Evolutionary conservation across 2,113 vertebrate species (phyloP).

Genomic region (Spilogale gracilis): DNA sequence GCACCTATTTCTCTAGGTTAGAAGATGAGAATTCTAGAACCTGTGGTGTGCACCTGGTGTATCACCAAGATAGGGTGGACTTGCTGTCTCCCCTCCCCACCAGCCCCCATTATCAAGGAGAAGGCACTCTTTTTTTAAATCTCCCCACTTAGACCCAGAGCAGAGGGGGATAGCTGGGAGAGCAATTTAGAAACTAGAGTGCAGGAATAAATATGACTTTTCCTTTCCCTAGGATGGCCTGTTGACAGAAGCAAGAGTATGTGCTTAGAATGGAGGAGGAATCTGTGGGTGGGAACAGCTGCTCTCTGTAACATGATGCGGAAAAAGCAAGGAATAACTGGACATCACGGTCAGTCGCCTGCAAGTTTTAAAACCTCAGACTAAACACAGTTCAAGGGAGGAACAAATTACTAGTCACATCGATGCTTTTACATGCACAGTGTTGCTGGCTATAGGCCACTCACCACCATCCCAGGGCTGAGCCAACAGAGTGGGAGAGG

Average conservation of each 20-base stretch:
- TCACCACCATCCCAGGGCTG: neutral
- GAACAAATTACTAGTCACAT: slow-evolving; percentile 54
- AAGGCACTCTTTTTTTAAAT: neutral
- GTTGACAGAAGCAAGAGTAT: slow-evolving; percentile 55
- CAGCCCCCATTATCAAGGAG: neutral
- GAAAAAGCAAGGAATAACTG: slow-evolving; percentile 66
- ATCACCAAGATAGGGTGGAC: neutral
- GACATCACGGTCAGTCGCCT: neutral
- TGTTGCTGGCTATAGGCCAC: neutral
- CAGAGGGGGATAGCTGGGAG: slow-evolving; percentile 33
- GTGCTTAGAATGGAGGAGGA: neutral
- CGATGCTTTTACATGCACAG: slow-evolving; percentile 54
- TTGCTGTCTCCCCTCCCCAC: neutral
- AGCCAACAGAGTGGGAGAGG: neutral
- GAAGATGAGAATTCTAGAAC: slow-evolving; percentile 66
- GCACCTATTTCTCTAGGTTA: slow-evolving; percentile 83
- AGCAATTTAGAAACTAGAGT: slow-evolving; percentile 24
- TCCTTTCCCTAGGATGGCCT: slow-evolving; percentile 37
- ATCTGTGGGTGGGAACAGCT: slow-evolving; percentile 59
- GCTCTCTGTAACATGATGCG: slow-evolving; percentile 42
- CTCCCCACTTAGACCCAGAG: slow-evolving; percentile 30
- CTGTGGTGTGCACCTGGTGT: slow-evolving; percentile 19
- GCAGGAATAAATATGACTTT: neutral
- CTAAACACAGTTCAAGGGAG: slow-evolving; percentile 39
- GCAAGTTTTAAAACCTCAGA: slow-evolving; percentile 66